Percentiles rank a stretch among this genome's conserved stretches.
Evolutionary conservation across 2,113 vertebrate species (phyloP).

Genomic region (Dendrocopos noguchii): DNA sequence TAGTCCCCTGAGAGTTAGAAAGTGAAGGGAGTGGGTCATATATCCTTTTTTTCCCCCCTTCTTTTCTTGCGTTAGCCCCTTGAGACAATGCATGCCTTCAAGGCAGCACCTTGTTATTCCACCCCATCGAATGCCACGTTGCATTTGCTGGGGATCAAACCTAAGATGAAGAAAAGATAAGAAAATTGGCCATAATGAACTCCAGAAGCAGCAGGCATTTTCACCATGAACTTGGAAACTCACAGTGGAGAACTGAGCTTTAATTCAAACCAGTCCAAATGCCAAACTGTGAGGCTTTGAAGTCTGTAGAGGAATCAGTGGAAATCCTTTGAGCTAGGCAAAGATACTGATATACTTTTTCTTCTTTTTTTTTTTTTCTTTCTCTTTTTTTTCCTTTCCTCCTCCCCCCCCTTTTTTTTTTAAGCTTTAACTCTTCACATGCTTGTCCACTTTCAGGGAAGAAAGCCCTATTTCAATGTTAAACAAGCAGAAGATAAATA

Average conservation of each 20-base stretch:
- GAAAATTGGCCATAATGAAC: constrained; percentile 94
- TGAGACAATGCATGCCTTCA: constrained; percentile 75
- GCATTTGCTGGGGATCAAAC: constrained; percentile 89
- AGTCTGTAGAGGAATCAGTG: constrained; percentile 79
- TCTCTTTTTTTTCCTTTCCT: not conserved
- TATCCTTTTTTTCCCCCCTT: constrained; percentile 21
- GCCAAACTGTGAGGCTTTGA: constrained; percentile 91
- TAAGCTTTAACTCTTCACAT: constrained; percentile 11
- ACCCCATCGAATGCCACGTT: constrained; percentile 83
- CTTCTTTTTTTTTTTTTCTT: not conserved
- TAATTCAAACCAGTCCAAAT: constrained; percentile 91
- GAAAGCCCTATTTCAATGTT: not conserved
- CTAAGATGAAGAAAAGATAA: constrained; percentile 89
- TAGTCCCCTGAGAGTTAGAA: constrained; percentile 54
- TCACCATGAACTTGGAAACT: constrained; percentile 86
- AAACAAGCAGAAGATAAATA: not conserved
- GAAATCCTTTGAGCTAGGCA: constrained; percentile 77
- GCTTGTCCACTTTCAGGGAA: not conserved
- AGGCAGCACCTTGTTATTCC: constrained; percentile 83
- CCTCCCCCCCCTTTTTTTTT: not conserved
- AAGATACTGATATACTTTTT: constrained; percentile 17
- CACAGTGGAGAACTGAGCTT: constrained; percentile 80
- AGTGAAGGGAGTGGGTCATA: constrained; percentile 72
- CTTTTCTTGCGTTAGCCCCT: constrained; percentile 30
- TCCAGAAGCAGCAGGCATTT: constrained; percentile 87